These are phyloP conservation scores for Echiichthys vipera DNA, from an alignment of 2,797 vertebrate genomes.

Conservation along the genomic window DNA sequence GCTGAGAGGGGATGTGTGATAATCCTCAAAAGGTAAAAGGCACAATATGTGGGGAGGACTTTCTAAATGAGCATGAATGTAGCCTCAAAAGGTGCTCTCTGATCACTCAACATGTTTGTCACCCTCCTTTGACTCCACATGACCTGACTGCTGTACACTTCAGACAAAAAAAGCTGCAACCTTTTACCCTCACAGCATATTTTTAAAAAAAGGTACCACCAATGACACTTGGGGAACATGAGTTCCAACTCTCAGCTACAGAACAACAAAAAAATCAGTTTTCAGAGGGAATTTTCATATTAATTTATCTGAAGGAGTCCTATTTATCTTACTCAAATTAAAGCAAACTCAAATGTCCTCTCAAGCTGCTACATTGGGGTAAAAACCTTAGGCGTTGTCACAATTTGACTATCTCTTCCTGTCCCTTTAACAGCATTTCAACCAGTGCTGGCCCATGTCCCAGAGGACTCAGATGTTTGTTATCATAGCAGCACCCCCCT, in stretches of 20 bases:
- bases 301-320: background rate
- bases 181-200: background rate
- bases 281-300: background rate
- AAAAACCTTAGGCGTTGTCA: background rate
- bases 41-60: conserved; percentile 30
- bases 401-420: background rate
- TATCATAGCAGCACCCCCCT: conserved; percentile 36
- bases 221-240: background rate
- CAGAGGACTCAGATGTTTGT: conserved; percentile 53
- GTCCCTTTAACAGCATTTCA: conserved; percentile 50
- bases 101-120: background rate
- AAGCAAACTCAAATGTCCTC: background rate
- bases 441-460: conserved; percentile 25
- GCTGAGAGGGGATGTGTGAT: conserved; percentile 37
- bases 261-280: background rate
- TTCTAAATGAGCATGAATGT: conserved; percentile 18
- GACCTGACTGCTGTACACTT: background rate
- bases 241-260: background rate
- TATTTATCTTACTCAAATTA: background rate
- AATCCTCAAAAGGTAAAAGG: conserved; percentile 50
- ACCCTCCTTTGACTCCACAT: background rate
- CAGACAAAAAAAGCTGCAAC: background rate
- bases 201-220: background rate
- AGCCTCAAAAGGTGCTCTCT: conserved; percentile 18
- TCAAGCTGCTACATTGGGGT: background rate